Base-by-base conservation (phyloP, 2,888 invertebrate genomes). In the Trachelus iudaicus region DNA sequence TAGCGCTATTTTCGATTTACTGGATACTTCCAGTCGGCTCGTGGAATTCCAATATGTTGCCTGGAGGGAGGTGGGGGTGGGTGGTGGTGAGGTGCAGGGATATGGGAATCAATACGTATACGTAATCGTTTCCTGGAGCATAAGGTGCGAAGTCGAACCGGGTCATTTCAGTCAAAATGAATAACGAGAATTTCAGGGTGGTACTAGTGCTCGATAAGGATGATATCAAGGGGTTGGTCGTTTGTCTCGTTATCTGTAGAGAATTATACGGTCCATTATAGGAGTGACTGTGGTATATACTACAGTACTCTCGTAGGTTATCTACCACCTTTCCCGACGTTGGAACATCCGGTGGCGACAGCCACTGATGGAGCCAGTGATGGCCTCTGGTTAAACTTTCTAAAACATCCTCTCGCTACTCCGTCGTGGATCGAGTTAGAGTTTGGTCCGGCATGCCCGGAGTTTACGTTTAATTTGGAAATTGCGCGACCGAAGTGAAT, bases 371-470 rank as follows among this genome's bases (percentile, higher is more conserved):
- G 83, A 83, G 82, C 82, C 85, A 84, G 87, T 85, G 85, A 87
- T 87, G 87, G 89, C 85, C 85, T 86, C 85, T 85, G 86, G 85
- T 84, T 84, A 86, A 88, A 89, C 88, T 87, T 88, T 81, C 83
- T 81, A 84, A 79, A 86, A 78, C 76, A 73, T 79, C 76, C 75
- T 68, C 33, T 68, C 33, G 68, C 71, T 35, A 77, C 37, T 69
- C 71, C 82, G 76, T 82, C 75, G 77, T 77, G 83, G 82, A 84
- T 85, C 82, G 86, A 87, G 87, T 86, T 87, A 85, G 85, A 86
- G 83, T 86, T 86, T 75, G 79, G 76, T 82, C 80, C 81, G 76
- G 82, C 56, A 75, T 74, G 71, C 76, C 79, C 82, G 79, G 56
- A 77, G 83, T 85, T 86, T 78, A 73, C 78, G 80, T 81, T 85